Percentiles rank a stretch among this genome's conserved stretches.
Conservation (phyloP, 2,797 vertebrate genomes). For the Onychomys torridus region DNA sequence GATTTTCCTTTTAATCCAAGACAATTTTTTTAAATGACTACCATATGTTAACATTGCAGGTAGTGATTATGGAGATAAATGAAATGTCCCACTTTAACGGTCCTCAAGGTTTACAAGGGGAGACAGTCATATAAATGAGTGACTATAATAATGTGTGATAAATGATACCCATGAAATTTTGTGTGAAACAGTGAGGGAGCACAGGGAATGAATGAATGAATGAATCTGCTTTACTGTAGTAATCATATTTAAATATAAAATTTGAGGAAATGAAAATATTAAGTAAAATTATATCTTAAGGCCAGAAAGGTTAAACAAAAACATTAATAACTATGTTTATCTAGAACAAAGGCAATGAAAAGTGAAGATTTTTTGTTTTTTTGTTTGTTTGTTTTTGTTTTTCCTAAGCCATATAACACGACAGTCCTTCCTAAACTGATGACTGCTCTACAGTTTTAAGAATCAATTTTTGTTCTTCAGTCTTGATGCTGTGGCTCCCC, state of each 20-base stretch:
- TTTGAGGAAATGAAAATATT: constrained; percentile 9
- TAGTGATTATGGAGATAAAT: constrained; percentile 67
- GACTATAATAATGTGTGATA: constrained; percentile 60
- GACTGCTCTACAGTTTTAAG: constrained; percentile 37
- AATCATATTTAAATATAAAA: constrained; percentile 36
- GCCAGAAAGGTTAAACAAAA: not conserved
- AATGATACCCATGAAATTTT: constrained; percentile 62
- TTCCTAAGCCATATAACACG: not conserved
- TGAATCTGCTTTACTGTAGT: constrained; percentile 41
- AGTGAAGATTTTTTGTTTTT: not conserved
- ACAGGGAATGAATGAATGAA: constrained; percentile 57
- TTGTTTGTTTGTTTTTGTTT: not conserved
- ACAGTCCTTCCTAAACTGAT: constrained; percentile 59
- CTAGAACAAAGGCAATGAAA: not conserved
- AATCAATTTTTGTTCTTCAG: constrained; percentile 50
- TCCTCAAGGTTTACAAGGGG: constrained; percentile 35
- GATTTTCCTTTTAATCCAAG: not conserved
- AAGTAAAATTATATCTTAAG: constrained; percentile 30
- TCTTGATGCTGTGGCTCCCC: not conserved
- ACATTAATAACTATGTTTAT: not conserved
- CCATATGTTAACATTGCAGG: constrained; percentile 63
- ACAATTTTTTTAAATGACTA: constrained; percentile 59
- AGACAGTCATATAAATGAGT: constrained; percentile 61
- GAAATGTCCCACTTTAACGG: constrained; percentile 54
- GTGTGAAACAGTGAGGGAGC: not conserved